Evolutionary conservation across 2,797 vertebrate genomes (phyloP).

Genomic region (Manis javanica): DNA sequence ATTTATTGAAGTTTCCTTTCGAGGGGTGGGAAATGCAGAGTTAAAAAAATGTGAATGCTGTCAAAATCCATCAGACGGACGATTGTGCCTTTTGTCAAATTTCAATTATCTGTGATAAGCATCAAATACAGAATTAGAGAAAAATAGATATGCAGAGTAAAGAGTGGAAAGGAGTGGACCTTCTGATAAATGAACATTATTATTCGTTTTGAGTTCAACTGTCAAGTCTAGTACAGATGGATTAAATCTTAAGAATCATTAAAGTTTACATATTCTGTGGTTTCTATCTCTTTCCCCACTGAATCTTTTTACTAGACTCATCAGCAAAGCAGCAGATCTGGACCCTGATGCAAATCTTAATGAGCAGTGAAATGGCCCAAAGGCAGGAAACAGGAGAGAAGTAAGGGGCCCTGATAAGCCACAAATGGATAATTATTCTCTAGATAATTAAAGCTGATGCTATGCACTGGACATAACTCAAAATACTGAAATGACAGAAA

Average conservation of each 20-base stretch:
- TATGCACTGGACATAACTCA: conserved; percentile 37
- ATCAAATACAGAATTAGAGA: conserved; percentile 1
- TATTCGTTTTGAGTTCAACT: neutral
- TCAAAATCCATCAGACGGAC: conserved; percentile 23
- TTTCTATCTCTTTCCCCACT: conserved; percentile 3
- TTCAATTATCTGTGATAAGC: conserved; percentile 35
- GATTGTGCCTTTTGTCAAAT: conserved; percentile 42
- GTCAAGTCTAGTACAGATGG: neutral
- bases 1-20: conserved; percentile 60
- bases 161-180: neutral
- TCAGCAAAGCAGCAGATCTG: conserved; percentile 25
- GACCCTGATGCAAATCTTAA: conserved; percentile 70
- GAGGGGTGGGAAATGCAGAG: neutral
- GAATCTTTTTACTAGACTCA: conserved; percentile 5
- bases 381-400: conserved; percentile 73
- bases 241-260: neutral
- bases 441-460: conserved; percentile 76
- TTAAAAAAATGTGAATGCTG: neutral
- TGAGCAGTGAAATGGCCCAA: conserved; percentile 74
- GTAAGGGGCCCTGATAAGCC: conserved; percentile 62
- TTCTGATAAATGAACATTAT: neutral
- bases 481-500: conserved; percentile 62
- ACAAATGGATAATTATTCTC: conserved; percentile 79
- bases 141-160: neutral
- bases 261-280: neutral